phyloP scores from a whole-genome alignment of 2,113 vertebrate species.

The Grus americana region DNA sequence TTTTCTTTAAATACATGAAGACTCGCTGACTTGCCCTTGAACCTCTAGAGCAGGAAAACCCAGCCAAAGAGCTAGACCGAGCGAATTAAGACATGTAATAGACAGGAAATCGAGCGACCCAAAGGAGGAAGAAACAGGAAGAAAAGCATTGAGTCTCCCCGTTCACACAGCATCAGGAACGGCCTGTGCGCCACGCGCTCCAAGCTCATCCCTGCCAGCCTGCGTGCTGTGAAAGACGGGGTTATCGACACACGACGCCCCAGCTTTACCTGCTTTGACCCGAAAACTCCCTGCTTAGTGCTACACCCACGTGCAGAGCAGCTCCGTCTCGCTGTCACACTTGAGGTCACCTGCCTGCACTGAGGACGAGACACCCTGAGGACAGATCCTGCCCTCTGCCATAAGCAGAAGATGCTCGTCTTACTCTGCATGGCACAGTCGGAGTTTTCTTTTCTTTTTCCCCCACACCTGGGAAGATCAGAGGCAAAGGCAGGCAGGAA shows the following conservation, averaged over 20 bases:
- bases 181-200: fast-evolving
- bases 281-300: not conserved
- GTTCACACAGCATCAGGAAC: fast-evolving
- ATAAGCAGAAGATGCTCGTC: not conserved
- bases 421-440: not conserved
- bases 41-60: not conserved
- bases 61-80: not conserved
- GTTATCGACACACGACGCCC: not conserved
- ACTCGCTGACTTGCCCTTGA: not conserved
- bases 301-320: not conserved
- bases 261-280: not conserved
- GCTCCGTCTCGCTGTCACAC: not conserved
- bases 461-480: not conserved
- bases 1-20: not conserved
- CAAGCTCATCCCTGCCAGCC: not conserved
- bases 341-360: fast-evolving
- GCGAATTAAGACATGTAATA: not conserved
- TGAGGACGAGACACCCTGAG: not conserved
- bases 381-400: not conserved
- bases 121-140: not conserved
- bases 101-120: not conserved
- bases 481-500: not conserved
- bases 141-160: not conserved
- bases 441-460: not conserved
- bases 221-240: fast-evolving